phyloP scores from a whole-genome alignment of 2,888 invertebrate genomes.

The Eustalomyia histrio region DNA sequence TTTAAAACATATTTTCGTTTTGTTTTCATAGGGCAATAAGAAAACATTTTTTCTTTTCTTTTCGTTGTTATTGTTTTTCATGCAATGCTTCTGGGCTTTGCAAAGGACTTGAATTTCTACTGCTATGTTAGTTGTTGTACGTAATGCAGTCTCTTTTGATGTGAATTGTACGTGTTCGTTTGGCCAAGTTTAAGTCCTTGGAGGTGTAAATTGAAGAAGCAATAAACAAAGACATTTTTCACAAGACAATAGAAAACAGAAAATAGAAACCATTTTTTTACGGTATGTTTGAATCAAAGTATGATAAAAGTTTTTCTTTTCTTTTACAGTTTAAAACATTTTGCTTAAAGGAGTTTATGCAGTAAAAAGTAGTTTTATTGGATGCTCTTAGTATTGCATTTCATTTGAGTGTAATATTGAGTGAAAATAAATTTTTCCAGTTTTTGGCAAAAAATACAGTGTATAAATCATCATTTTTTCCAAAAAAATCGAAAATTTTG shows the following conservation, averaged over 20 bases:
- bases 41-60: not conserved
- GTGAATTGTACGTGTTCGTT: slow-evolving; percentile 57
- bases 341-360: slow-evolving; percentile 32
- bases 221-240: slow-evolving; percentile 73
- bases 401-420: too few relatives aligned
- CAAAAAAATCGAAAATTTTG: too few relatives aligned
- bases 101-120: not conserved
- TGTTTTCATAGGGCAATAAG: not conserved
- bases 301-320: slow-evolving; percentile 16
- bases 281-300: slow-evolving; percentile 15
- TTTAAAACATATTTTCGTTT: not conserved
- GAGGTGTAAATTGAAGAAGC: slow-evolving; percentile 77
- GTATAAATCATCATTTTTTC: too few relatives aligned
- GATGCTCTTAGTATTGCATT: too few relatives aligned
- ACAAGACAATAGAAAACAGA: slow-evolving; percentile 20
- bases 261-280: slow-evolving; percentile 1
- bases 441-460: too few relatives aligned
- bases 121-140: slow-evolving; percentile 14
- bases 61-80: slow-evolving; percentile 20
- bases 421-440: too few relatives aligned
- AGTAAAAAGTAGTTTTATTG: too few relatives aligned
- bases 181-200: slow-evolving; percentile 68
- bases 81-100: slow-evolving; percentile 19
- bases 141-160: slow-evolving; percentile 53
- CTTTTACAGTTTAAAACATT: slow-evolving; percentile 23